Base-by-base conservation (phyloP, 1,140 invertebrate genomes). In the Choristoneura fumiferana region DNA sequence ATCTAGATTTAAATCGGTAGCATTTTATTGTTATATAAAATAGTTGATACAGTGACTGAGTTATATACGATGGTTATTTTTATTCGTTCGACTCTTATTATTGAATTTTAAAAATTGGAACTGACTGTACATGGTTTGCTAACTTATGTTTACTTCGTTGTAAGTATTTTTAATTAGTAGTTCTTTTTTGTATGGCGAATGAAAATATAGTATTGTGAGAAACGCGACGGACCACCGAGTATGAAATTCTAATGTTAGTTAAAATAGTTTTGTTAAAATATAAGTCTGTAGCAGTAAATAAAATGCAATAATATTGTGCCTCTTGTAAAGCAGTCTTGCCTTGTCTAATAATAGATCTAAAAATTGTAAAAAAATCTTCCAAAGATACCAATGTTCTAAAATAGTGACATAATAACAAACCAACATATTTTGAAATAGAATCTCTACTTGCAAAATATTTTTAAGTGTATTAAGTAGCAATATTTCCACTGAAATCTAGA, bases 231-330 rank as follows among this genome's bases (percentile, higher is more conserved):
- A 49, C 43, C 43, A 49, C 43, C 43, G 43, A 49, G 43, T 12
- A 22, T 49, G 43, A n/a, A 49, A n/a, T 3, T 29, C 6, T 29
- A 6, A 29, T 29, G 22, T 29, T n/a, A n/a, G 22, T 2, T 6
- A 29, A 29, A 29, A 29, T 29, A 29, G 22, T 29, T 29, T 29
- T 29, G 22, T 29, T 29, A 29, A 2, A 29, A 29, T 35, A 53
- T 35, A 34, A 54, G 4, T 9, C 12, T 54, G 14, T 36, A 29
- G 33, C 35, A 10, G 35, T 12, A 60, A 65, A 56, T 18, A 39
- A 57, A 71, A 58, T 55, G 76, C 72, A 79, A 79, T 73, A 67
- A 57, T 60, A 40, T 68, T 58, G 77, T 79, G 74, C 74, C 74
- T 71, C 67, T 63, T 65, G 52, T 34, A 54, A 68, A 77, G 61